These are phyloP conservation scores for Theristus sp. DNA, from an alignment of 2,888 invertebrate species.

Conservation along the genomic window DNA sequence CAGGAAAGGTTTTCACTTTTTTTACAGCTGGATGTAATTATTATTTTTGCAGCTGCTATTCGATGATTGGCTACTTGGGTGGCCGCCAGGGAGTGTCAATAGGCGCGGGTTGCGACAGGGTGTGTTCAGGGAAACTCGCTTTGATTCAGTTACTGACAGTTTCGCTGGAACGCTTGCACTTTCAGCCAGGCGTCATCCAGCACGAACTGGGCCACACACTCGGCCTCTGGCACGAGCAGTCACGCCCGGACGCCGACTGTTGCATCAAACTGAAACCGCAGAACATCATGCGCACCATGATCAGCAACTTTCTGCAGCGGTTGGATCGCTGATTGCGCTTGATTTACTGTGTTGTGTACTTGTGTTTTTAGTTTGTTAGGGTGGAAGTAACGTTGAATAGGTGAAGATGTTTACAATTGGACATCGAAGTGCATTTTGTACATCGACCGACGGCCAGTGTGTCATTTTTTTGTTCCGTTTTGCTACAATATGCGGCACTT, in stretches of 20 bases:
- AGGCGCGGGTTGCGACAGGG: slow-evolving; percentile 19
- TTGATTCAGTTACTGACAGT: too few species aligned
- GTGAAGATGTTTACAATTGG: too few species aligned
- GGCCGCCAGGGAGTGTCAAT: slow-evolving; percentile 27
- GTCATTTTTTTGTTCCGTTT: too few species aligned
- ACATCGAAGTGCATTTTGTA: too few species aligned
- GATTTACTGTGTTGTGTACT: too few species aligned
- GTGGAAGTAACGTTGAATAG: too few species aligned
- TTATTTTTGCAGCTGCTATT: slow-evolving; percentile 18
- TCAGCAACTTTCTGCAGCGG: slow-evolving; percentile 21
- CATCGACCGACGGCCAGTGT: too few species aligned
- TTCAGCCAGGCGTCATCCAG: slow-evolving; percentile 22
- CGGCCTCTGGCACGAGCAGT: slow-evolving; percentile 23
- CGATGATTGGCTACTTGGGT: slow-evolving; percentile 26
- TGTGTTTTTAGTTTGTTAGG: too few species aligned
- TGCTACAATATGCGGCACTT: too few species aligned
- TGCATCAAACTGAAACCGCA: slow-evolving; percentile 13
- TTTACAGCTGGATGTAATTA: not conserved
- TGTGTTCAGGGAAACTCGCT: not conserved
- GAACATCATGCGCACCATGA: slow-evolving; percentile 20
- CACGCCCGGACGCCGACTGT: slow-evolving; percentile 16
- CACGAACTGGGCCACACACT: slow-evolving; percentile 24
- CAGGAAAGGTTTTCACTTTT: not conserved
- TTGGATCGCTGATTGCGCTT: slow-evolving; percentile 8
- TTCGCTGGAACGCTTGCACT: not conserved